Base-by-base conservation (phyloP, 2,888 invertebrate species). In the Volucella inflata region DNA sequence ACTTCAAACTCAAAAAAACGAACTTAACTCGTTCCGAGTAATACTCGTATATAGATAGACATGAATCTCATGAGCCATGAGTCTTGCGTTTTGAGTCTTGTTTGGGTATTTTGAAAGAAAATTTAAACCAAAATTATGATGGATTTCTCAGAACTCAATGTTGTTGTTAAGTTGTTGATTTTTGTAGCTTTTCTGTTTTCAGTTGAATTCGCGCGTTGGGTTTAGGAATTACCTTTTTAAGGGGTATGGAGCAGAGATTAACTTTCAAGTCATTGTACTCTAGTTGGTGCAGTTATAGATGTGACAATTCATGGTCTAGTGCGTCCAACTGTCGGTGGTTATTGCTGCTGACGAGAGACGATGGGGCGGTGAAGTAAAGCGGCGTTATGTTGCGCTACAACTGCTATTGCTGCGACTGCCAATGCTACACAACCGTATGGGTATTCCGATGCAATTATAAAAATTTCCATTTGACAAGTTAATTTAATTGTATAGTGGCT, bases 271-370 rank as follows among this genome's bases (percentile, higher is more conserved):
- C 79, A 84, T 70, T 75, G 83, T 64, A 75, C 83, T 84, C 71
- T 40, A 48, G 71, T 79, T 59, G 17, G 72, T 64, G 53, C 59
- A 74, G 40, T 64, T 71, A 53, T 50, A 79, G 55, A 79, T 64
- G 68, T 64, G 74, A 59, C 70, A 75, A 51, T 80, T 79, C 64
- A 84, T 64, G 80, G 79, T 84, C 80, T 79, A 74, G 62, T 84
- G 83, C 50, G 50, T 55, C 11, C 70, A 57, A 59, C n/a, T 50
- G 40, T 46, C 42, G 68, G 50, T 71, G 57, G 50, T 8, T 44
- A 44, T 38, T 44, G 17, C 42, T 53, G 30, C 16, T 30, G 55
- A 48, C 44, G 55, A n/a, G 46, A 14, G 21, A 14, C 53, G 40
- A 50, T 30, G 21, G 42, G 21, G 42, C 30, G 8, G 17, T 48